Evolutionary conservation across 2,113 vertebrate species (phyloP).

Genomic region (Oryzias javanicus): DNA sequence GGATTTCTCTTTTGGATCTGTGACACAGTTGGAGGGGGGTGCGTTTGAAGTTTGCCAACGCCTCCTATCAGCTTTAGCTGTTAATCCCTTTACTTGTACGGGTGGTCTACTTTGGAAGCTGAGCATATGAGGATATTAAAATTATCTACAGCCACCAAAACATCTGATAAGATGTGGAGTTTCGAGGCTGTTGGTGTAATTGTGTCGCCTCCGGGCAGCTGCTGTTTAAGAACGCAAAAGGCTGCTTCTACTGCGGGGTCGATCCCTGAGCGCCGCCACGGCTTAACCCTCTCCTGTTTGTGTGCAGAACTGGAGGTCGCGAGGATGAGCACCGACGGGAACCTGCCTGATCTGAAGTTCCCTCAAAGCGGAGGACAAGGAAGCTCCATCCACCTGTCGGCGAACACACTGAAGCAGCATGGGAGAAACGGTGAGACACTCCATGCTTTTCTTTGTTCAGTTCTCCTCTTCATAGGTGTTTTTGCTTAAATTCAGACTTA

Average conservation of each 20-base stretch:
- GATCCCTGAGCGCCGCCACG: conserved; percentile 1
- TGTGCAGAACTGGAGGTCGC: conserved; percentile 93
- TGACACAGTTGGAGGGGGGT: conserved; percentile 1
- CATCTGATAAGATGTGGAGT: background rate
- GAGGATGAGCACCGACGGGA: conserved; percentile 94
- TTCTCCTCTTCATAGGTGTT: background rate
- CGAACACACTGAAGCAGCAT: conserved; percentile 94
- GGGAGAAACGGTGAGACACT: conserved; percentile 87
- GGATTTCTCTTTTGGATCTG: conserved; percentile 9
- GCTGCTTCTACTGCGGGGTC: background rate
- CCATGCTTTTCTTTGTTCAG: background rate
- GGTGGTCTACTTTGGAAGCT: background rate
- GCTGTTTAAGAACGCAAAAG: background rate
- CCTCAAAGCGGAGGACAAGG: conserved; percentile 88
- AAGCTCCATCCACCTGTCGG: conserved; percentile 92
- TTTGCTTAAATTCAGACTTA: too few relatives aligned
- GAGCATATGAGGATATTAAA: background rate
- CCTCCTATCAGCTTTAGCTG: background rate
- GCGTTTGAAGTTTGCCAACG: conserved; percentile 9
- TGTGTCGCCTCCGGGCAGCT: background rate
- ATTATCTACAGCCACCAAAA: background rate
- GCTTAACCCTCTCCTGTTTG: conserved; percentile 1
- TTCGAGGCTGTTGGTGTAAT: background rate
- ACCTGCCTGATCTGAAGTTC: conserved; percentile 92
- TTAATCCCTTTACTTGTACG: background rate